Percentiles rank a stretch among this genome's conserved stretches.
These are phyloP conservation scores for Cottoperca gobio DNA, from an alignment of 2,797 vertebrate genomes.

Conservation along the genomic window DNA sequence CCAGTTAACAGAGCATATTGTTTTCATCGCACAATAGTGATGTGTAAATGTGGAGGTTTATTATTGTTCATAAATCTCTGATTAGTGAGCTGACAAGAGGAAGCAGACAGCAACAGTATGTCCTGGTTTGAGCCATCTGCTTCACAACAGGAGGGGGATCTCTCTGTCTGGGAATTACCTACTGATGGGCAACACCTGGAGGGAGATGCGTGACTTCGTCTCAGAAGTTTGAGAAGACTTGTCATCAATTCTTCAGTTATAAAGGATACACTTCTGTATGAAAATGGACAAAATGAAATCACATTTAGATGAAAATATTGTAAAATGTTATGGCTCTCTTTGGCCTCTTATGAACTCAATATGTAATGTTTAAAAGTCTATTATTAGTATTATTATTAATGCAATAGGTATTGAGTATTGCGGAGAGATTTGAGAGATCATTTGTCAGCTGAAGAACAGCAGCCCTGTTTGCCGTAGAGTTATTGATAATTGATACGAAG, in stretches of 20 bases:
- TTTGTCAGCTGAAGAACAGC: constrained; percentile 32
- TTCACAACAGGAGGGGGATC: constrained; percentile 74
- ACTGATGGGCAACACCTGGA: constrained; percentile 76
- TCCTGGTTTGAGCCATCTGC: constrained; percentile 75
- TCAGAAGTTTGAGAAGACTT: constrained; percentile 48
- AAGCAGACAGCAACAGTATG: constrained; percentile 64
- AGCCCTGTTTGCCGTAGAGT: constrained; percentile 21
- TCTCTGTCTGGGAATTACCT: constrained; percentile 76
- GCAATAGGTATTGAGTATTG: neutral
- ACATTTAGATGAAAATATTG: neutral
- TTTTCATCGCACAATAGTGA: constrained; percentile 12
- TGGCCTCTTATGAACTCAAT: neutral
- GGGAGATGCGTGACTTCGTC: constrained; percentile 40
- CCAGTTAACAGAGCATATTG: neutral
- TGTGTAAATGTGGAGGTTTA: constrained; percentile 40
- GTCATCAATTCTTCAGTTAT: constrained; percentile 42
- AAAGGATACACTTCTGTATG: constrained; percentile 11
- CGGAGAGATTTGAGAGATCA: neutral
- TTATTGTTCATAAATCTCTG: constrained; percentile 71
- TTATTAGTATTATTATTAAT: neutral
- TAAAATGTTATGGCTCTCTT: neutral
- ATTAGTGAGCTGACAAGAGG: constrained; percentile 65
- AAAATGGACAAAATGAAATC: neutral
- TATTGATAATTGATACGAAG: constrained; percentile 21
- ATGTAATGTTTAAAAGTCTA: constrained; percentile 1